These are phyloP conservation scores for Gulo gulo DNA, from an alignment of 2,113 vertebrate genomes.

Conservation along the genomic window DNA sequence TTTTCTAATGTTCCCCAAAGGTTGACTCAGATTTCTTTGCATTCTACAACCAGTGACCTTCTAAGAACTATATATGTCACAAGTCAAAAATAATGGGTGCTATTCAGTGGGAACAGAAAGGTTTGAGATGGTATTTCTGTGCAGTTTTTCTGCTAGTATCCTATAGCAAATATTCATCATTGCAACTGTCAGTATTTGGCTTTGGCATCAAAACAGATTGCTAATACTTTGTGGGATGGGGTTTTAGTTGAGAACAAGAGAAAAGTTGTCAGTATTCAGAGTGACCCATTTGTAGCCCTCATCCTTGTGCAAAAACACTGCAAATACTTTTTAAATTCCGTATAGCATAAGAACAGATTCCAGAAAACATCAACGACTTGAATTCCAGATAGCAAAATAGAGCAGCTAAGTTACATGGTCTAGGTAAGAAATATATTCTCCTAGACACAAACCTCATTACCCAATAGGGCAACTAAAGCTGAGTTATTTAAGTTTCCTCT, in stretches of 20 bases:
- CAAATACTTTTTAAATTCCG: slow-evolving; percentile 20
- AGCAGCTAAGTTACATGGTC: neutral
- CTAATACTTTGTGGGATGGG: slow-evolving; percentile 62
- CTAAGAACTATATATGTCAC: slow-evolving; percentile 59
- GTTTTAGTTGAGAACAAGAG: slow-evolving; percentile 27
- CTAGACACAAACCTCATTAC: neutral
- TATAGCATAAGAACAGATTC: neutral
- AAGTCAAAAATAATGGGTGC: slow-evolving; percentile 59
- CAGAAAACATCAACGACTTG: neutral
- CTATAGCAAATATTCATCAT: slow-evolving; percentile 79
- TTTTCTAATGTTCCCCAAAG: slow-evolving; percentile 36
- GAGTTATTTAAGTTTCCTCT: slow-evolving; percentile 51
- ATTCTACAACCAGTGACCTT: slow-evolving; percentile 6
- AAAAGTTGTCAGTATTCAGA: slow-evolving; percentile 56
- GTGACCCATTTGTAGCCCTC: slow-evolving; percentile 28
- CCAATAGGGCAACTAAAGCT: slow-evolving; percentile 36
- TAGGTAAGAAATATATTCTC: neutral
- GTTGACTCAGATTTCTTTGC: slow-evolving; percentile 65
- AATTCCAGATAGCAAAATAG: neutral
- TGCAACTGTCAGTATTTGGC: slow-evolving; percentile 74
- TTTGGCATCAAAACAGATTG: slow-evolving; percentile 67
- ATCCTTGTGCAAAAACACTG: slow-evolving; percentile 52
- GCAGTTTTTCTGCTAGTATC: slow-evolving; percentile 72
- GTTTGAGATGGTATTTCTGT: slow-evolving; percentile 57
- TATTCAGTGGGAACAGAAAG: slow-evolving; percentile 53